These are phyloP conservation scores for Oreocharis arfaki DNA, from an alignment of 2,113 vertebrate genomes.

Conservation along the genomic window DNA sequence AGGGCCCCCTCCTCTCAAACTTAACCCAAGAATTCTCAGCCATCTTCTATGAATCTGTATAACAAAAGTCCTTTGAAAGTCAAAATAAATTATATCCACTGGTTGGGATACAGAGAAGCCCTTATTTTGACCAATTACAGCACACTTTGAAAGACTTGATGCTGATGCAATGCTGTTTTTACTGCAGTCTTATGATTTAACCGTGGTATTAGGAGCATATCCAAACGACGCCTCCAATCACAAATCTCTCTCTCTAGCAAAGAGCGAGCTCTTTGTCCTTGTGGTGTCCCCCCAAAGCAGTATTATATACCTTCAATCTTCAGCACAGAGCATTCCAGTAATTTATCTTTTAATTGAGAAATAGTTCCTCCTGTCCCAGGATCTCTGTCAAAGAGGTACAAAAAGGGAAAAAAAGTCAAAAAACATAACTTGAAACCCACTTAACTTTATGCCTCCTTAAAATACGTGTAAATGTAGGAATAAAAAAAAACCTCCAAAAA, in stretches of 20 bases:
- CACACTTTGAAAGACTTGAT: background rate
- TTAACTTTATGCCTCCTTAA: background rate
- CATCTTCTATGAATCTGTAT: background rate
- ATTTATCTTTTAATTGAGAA: background rate
- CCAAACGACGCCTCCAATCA: background rate
- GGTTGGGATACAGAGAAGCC: background rate
- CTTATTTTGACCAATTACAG: background rate
- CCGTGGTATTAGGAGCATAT: background rate
- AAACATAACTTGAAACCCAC: background rate
- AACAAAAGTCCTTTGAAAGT: conserved; percentile 25
- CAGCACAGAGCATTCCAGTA: background rate
- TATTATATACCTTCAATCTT: background rate
- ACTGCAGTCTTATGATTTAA: background rate
- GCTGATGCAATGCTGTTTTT: background rate
- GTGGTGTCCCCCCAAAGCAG: background rate
- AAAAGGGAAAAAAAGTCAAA: background rate
- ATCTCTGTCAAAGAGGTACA: background rate
- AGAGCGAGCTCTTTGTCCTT: background rate
- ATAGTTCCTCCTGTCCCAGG: background rate
- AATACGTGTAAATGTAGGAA: background rate
- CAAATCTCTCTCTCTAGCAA: background rate
- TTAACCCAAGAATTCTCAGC: background rate
- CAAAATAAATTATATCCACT: conserved; percentile 13
- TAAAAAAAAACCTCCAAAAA: background rate
- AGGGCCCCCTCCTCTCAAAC: background rate